Evolutionary conservation across 2,888 invertebrate species (phyloP).

Genomic region (Hydraecia micacea): DNA sequence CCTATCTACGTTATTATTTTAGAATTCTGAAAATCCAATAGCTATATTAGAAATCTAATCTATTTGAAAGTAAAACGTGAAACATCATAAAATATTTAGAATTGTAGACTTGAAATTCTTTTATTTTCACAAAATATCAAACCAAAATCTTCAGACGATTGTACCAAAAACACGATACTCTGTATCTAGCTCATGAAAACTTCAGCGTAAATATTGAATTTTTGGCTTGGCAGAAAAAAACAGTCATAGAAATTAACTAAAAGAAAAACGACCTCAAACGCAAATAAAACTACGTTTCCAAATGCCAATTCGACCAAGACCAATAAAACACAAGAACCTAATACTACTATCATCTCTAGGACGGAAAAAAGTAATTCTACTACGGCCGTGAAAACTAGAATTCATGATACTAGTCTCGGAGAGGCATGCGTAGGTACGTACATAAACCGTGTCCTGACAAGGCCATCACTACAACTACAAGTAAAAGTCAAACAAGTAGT

Average conservation of each 20-base stretch:
- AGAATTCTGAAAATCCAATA: slow-evolving; percentile 12
- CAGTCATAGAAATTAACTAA: slow-evolving; percentile 5
- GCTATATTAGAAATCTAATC: slow-evolving; percentile 7
- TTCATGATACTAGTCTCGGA: slow-evolving; percentile 46
- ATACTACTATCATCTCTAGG: slow-evolving; percentile 22
- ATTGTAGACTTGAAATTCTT: background rate
- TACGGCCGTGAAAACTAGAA: slow-evolving; percentile 49
- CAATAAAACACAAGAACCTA: slow-evolving; percentile 41
- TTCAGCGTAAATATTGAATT: background rate
- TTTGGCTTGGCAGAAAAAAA: background rate
- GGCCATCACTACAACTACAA: slow-evolving; percentile 68
- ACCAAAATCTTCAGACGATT: background rate
- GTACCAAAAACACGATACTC: slow-evolving; percentile 27
- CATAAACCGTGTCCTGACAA: slow-evolving; percentile 67
- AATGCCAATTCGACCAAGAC: slow-evolving; percentile 29
- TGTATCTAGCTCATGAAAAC: background rate
- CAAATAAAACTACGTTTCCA: slow-evolving; percentile 22
- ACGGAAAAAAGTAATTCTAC: slow-evolving; percentile 32
- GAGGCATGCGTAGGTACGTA: slow-evolving; percentile 36
- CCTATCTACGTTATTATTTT: background rate
- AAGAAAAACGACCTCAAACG: slow-evolving; percentile 19
- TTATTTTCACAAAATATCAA: slow-evolving; percentile 11
- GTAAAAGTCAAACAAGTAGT: slow-evolving; percentile 82
- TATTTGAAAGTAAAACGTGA: background rate
- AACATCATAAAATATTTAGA: slow-evolving; percentile 16